Percentiles rank a stretch among this genome's conserved stretches.
These are phyloP conservation scores for Orchesella cincta DNA, from an alignment of 1,140 invertebrate genomes.

Conservation along the genomic window DNA sequence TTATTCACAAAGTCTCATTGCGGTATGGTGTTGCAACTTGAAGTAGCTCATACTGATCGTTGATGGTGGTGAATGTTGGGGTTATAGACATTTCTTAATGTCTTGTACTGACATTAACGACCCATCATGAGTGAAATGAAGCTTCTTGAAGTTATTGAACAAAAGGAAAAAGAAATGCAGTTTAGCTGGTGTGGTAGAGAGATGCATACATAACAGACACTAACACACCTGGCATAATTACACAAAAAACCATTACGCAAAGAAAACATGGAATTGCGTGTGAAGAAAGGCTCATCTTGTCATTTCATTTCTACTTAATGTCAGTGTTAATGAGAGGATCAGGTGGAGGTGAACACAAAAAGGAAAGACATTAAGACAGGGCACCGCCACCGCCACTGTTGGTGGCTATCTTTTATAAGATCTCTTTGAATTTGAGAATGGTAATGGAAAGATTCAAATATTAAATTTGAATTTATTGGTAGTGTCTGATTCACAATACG, in stretches of 20 bases:
- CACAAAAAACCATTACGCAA: background rate
- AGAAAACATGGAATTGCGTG: slow-evolving; percentile 3
- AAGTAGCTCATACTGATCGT: background rate
- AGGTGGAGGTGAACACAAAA: background rate
- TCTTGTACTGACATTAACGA: slow-evolving; percentile 19
- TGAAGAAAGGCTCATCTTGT: slow-evolving; percentile 7
- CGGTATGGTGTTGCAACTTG: background rate
- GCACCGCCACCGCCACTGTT: background rate
- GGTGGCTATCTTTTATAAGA: background rate
- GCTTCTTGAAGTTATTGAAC: slow-evolving; percentile 17
- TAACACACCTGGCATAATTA: slow-evolving; percentile 8
- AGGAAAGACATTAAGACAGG: slow-evolving; percentile 22
- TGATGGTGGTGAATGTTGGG: background rate
- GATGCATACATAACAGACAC: slow-evolving; percentile 12
- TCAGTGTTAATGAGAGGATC: slow-evolving; percentile 29
- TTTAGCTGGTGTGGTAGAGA: background rate
- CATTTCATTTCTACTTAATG: slow-evolving; percentile 29
- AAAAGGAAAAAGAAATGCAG: background rate
- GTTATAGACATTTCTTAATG: slow-evolving; percentile 19
- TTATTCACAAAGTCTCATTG: background rate
- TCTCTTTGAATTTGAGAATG: too few relatives aligned
- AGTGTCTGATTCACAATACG: too few relatives aligned
- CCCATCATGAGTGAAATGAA: slow-evolving; percentile 13
- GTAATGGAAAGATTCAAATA: too few relatives aligned
- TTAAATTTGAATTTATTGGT: too few relatives aligned